Conservation (phyloP, 2,113 vertebrate genomes). For the Pipa parva region DNA sequence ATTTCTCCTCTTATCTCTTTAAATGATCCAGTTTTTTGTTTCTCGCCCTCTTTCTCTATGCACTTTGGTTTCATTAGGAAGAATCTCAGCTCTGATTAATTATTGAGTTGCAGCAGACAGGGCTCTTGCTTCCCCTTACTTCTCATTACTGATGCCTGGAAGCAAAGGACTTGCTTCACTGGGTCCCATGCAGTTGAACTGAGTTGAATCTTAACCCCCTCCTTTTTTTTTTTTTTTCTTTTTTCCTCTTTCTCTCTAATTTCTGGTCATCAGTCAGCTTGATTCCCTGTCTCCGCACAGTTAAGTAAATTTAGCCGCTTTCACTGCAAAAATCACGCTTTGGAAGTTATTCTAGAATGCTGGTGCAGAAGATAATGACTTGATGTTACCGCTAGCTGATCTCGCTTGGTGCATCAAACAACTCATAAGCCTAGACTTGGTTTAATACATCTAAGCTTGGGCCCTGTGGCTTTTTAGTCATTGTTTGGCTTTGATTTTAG, state of each 20-base stretch:
- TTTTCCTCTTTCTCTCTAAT: neutral
- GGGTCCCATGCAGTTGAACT: neutral
- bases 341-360: too few species aligned
- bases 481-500: too few species aligned
- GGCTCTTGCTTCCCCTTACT: neutral
- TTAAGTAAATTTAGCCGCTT: too few species aligned
- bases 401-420: too few species aligned
- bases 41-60: neutral
- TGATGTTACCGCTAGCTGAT: too few species aligned
- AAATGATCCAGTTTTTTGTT: neutral
- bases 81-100: constrained; percentile 25
- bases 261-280: neutral
- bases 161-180: neutral
- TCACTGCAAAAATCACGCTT: too few species aligned
- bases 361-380: too few species aligned
- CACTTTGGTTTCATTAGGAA: constrained; percentile 5
- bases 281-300: neutral
- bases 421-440: too few species aligned
- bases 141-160: constrained; percentile 19
- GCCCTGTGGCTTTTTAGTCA: too few species aligned
- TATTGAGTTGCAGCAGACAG: constrained; percentile 14
- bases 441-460: too few species aligned
- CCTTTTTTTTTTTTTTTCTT: too few species aligned
- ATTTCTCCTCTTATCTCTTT: neutral
- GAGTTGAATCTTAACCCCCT: neutral